Evolutionary conservation across 2,888 invertebrate genomes (phyloP), one percentile per base, ranked within the genome.

Genomic region (Zaprionus bogoriensis): DNA sequence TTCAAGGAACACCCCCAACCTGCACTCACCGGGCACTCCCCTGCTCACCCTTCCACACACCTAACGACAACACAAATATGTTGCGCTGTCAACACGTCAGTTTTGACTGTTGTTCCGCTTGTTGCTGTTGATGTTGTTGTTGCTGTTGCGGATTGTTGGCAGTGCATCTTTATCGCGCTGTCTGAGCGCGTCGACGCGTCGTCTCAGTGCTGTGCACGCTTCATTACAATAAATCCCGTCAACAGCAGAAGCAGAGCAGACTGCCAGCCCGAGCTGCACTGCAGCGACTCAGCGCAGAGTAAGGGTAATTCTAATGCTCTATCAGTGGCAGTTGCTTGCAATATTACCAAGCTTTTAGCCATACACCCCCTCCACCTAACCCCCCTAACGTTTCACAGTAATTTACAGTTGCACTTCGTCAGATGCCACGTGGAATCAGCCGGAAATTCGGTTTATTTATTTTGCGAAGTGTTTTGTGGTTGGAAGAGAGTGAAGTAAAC

Each of bases 201-300:
- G 77, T 74, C 79, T 87, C 77, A 72, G 75, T 83, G 84, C 84
- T 80, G 80, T 77, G 68, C 77, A 89, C 89, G 89, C 88, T 89
- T 89, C 89, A 89, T 89, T 89, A 87, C 82, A 88, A 87, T 83
- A 87, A 88, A 86, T 82, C 87, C 85, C 79, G 71, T 78, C 79
- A 78, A 69, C 10, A 75, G 20, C 17, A 19, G 41, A 10, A 27
- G 20, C 22, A 41, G 22, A 10, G 41, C 73, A 60, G 48, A 41
- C 51, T 42, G 36, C 39, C 3, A 10, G 47, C 17, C 17, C 22
- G 25, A 36, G 32, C 32, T 30, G 3, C 52, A 47, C 17, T 10
- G 32, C 25, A 14, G 25, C 9, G 23, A 6, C 7, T 12, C 19
- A 28, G 25, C 19, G 45, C 32, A 54, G 63, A 57, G 87, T 72